These are phyloP conservation scores for Panagrolaimus sp. DNA, from an alignment of 1,140 invertebrate species.

Conservation along the genomic window DNA sequence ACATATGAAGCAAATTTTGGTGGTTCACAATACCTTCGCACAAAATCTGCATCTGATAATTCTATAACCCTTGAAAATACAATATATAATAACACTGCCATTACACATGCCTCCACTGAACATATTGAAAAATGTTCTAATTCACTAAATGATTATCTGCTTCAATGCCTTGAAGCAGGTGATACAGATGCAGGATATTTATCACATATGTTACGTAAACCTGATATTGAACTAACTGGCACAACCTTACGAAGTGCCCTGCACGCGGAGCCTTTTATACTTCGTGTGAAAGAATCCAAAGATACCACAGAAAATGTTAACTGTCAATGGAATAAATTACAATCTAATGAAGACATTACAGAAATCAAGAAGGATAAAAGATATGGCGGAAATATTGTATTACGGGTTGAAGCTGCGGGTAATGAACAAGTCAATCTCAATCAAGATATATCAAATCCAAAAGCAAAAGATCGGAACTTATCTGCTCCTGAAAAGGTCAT, in stretches of 20 bases:
- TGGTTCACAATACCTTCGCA: background rate
- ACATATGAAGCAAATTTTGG: conserved; percentile 6
- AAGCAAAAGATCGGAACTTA: background rate
- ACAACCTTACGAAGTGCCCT: background rate
- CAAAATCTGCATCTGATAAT: background rate
- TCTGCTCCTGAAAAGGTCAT: background rate
- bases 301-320: conserved; percentile 15
- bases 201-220: conserved; percentile 5
- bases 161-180: background rate
- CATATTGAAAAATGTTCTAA: background rate
- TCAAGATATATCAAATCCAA: conserved; percentile 1
- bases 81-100: background rate
- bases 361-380: conserved; percentile 11
- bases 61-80: background rate
- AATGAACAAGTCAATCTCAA: background rate
- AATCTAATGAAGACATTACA: conserved; percentile 7
- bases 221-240: conserved; percentile 7
- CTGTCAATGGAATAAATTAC: conserved; percentile 1
- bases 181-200: conserved; percentile 5
- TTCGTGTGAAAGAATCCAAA: background rate
- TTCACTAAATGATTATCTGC: background rate
- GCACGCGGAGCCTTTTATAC: background rate
- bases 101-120: background rate
- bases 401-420: background rate
- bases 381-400: conserved; percentile 16